Percentiles rank a stretch among this genome's conserved stretches.
These are phyloP conservation scores for Calliphora vicina DNA, from an alignment of 1,140 invertebrate genomes.

Conservation along the genomic window DNA sequence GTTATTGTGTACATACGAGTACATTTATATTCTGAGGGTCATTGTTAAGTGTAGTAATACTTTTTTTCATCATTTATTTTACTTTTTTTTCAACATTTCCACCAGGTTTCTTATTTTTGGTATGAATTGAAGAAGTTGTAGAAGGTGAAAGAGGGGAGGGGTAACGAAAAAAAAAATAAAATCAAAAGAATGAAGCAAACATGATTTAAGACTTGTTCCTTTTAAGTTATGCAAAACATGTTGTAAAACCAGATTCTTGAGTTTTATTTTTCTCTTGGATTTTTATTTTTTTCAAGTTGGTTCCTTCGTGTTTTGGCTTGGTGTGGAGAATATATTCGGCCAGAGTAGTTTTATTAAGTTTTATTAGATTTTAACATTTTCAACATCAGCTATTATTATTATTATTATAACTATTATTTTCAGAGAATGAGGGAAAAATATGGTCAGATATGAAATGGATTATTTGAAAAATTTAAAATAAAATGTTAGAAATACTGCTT, in stretches of 20 bases:
- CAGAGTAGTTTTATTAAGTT: neutral
- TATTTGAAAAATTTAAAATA: too few relatives aligned
- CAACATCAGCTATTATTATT: neutral
- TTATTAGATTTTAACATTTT: too few relatives aligned
- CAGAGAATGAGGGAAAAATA: neutral
- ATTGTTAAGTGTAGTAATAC: slow-evolving; percentile 18
- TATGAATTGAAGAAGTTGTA: neutral
- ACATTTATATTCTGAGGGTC: slow-evolving; percentile 15
- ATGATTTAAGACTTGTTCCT: slow-evolving; percentile 33
- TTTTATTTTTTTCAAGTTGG: neutral
- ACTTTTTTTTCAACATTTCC: neutral
- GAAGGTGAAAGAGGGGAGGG: neutral
- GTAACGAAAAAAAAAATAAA: neutral
- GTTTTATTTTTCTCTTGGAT: neutral
- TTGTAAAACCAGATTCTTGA: slow-evolving; percentile 27
- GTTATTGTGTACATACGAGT: neutral
- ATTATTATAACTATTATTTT: neutral
- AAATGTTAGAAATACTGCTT: too few relatives aligned
- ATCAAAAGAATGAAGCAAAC: neutral
- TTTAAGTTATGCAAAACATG: slow-evolving; percentile 32
- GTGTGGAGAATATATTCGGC: neutral
- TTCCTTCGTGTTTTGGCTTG: neutral
- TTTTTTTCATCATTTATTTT: neutral
- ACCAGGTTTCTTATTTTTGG: neutral
- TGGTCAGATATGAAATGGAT: neutral